Evolutionary conservation across 2,113 vertebrate species (phyloP), one percentile per base, ranked within the genome.

Genomic region (Tachuris rubrigastra): DNA sequence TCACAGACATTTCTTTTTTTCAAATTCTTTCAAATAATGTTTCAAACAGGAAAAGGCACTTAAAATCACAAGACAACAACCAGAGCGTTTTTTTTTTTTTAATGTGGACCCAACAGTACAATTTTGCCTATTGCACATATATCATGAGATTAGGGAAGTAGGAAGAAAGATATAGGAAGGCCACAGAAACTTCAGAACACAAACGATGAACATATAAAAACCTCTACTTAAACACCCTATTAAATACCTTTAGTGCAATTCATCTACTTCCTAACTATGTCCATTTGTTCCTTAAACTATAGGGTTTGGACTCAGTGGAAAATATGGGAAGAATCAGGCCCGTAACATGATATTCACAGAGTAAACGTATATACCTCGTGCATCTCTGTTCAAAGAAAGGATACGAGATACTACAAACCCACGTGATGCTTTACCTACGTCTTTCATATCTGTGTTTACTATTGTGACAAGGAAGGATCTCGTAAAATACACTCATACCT

Each of bases 21-120:
- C 25, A 17, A 89, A 65, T 85, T 85, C 37, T 62, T 87, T 89
- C 49, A 91, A 87, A 90, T 74, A 74, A 86, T 19, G n/a, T 25
- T 85, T 90, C 44, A 63, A 84, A 86, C 27, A 14, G 12, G 30
- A 56, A 95, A 95, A 84, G 25, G 69, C 62, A 86, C 67, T 76
- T 87, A 53, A 4, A 85, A 68, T 42, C 56, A 53, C 60, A 73
- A 85, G 44, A 35, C 3, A 15, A 60, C n/a, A 84, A 37, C 10
- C 42, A 81, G 28, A 76, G 25, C 5, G 53, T 17, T 27, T 53
- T 28, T 19, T 53, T 42, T 59, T 82, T 77, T 55, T 81, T 81
- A 37, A 14, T 4, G 0, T 39, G 74, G n/a, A 91, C 30, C 66
- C 10, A 10, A 62, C 12, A 15, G 33, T 41, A 27, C 53, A 60